Evolutionary conservation across 2,797 vertebrate species (phyloP).

Genomic region (Pseudochirops cupreus): DNA sequence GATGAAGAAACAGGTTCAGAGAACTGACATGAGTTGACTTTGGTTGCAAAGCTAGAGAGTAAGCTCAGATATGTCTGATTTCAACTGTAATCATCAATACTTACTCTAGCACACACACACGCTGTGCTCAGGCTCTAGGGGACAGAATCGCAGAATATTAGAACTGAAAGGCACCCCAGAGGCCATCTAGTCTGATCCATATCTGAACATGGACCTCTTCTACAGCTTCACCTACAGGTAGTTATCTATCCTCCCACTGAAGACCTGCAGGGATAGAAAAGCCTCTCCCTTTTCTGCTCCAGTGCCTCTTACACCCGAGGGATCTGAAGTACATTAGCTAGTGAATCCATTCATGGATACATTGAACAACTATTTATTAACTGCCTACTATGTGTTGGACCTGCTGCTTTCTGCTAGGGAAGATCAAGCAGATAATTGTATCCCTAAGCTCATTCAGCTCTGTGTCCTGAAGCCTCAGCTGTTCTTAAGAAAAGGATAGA

Average conservation of each 20-base stretch:
- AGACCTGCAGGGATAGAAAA: not conserved
- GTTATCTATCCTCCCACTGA: not conserved
- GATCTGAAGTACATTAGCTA: not conserved
- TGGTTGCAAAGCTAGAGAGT: not conserved
- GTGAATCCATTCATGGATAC: not conserved
- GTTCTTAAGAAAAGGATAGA: not conserved
- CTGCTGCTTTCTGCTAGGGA: not conserved
- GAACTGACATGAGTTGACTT: not conserved
- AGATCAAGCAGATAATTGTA: not conserved
- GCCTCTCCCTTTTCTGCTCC: not conserved
- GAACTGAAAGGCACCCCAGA: not conserved
- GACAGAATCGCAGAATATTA: not conserved
- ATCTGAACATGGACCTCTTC: not conserved
- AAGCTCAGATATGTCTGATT: not conserved
- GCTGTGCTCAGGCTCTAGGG: not conserved
- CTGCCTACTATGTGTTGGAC: not conserved
- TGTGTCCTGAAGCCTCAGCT: not conserved
- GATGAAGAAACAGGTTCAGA: not conserved
- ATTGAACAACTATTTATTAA: not conserved
- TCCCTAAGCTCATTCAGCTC: not conserved
- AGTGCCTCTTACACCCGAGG: not conserved
- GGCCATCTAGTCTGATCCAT: accelerated
- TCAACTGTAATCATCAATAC: not conserved
- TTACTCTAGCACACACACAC: not conserved
- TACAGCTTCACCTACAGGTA: not conserved